phyloP scores from a whole-genome alignment of 2,797 vertebrate species.

The Mormyrops attenuatus region DNA sequence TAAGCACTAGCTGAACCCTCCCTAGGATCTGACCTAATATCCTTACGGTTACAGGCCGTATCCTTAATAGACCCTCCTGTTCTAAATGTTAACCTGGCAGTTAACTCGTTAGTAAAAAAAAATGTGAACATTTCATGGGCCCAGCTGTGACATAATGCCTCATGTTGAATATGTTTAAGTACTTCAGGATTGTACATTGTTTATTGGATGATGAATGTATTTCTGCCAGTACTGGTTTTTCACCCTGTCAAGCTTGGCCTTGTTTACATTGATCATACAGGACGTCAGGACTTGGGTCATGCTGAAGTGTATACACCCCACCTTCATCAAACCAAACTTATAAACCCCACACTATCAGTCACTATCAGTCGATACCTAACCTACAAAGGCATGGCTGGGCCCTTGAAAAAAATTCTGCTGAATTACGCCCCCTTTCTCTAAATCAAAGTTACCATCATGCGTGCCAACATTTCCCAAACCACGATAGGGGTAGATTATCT shows the following conservation, averaged over 20 bases:
- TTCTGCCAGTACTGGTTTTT: not conserved
- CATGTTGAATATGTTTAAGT: not conserved
- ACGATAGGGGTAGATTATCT: not conserved
- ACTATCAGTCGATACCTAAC: not conserved
- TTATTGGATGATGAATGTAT: not conserved
- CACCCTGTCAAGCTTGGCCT: not conserved
- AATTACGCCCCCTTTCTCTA: not conserved
- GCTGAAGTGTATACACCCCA: not conserved
- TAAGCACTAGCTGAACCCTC: not conserved
- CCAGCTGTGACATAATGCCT: not conserved
- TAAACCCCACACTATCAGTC: not conserved
- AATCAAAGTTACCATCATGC: not conserved
- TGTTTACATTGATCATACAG: not conserved
- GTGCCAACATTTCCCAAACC: not conserved
- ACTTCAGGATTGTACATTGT: not conserved
- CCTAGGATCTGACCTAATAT: not conserved
- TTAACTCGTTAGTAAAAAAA: not conserved
- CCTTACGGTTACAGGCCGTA: not conserved
- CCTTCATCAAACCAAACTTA: not conserved
- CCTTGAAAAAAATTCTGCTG: not conserved
- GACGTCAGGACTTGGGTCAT: not conserved
- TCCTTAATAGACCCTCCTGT: not conserved
- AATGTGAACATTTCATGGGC: not conserved
- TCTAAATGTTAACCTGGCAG: not conserved
- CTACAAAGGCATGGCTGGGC: not conserved